Base-by-base conservation (phyloP, 2,113 vertebrate genomes). In the Struthidea cinerea region DNA sequence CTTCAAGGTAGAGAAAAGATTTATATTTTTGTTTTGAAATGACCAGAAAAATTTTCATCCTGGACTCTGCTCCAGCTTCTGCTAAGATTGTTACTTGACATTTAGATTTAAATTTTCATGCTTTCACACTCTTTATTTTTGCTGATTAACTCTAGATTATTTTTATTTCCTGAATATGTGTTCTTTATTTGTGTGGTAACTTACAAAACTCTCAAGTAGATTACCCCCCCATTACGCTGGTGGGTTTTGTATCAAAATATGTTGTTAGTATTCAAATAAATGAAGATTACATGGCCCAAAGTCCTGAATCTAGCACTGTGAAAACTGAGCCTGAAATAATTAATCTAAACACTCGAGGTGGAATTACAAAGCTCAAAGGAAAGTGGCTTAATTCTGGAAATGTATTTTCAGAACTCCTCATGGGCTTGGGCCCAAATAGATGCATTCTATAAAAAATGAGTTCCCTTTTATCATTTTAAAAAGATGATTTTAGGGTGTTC, bases 91-190 rank as follows among this genome's bases (percentile, higher is more conserved):
- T 61, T 87, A 86, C 50, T 94, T 85, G 44, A 81, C 53, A 90
- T 90, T 93, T 77, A 89, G 32, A 64, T 87, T 77, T 94, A 69
- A 94, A 84, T 90, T 93, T 91, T 71, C 59, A 64, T 73, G 50
- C 22, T 84, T 75, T 39, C 27, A 21, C 4, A n/a, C 6, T 74
- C 6, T 82, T 81, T 88, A 50, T 71, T 89, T 93, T 89, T 74
- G 10, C 27, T 79, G 24, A 76, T 92, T 78, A n/a, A 67, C 16
- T 61, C 53, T 67, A 73, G 60, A 71, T 89, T 49, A 16, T 83
- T 80, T 90, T 83, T 83, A 46, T 96, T 93, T 79, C 21, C 27
- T 78, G 63, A 15, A 28, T 65, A 60, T 11, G 7, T 49, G 44
- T 68, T 52, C 9, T 33, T 55, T 30, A 52, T 46, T 17, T 37